phyloP scores from a whole-genome alignment of 2,797 vertebrate genomes.

The Pogoniulus pusillus region DNA sequence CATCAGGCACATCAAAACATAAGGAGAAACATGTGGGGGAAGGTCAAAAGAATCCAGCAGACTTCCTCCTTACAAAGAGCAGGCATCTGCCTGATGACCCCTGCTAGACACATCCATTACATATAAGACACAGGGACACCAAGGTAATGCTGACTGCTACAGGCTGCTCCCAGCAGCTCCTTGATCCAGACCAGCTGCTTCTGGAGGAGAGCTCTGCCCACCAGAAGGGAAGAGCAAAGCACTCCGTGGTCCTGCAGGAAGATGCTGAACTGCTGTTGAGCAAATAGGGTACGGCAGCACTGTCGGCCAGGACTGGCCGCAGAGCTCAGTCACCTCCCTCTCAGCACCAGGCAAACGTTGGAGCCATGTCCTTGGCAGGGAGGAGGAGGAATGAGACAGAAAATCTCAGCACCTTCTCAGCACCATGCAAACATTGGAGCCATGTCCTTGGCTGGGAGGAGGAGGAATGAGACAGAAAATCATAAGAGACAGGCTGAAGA shows the following conservation, averaged over 20 bases:
- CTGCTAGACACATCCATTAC: not conserved
- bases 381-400: slow-evolving; percentile 31
- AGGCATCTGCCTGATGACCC: accelerated
- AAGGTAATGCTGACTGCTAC: not conserved
- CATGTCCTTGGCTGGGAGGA: slow-evolving; percentile 31
- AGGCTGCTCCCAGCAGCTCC: not conserved
- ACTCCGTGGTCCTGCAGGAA: not conserved
- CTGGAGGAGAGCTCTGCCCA: not conserved
- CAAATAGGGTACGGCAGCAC: accelerated
- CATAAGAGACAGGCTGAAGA: not conserved
- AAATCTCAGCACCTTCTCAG: slow-evolving; percentile 10
- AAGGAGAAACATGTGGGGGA: not conserved
- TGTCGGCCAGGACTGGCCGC: accelerated
- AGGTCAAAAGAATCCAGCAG: not conserved
- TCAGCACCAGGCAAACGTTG: not conserved
- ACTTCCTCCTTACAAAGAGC: not conserved
- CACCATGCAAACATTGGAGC: not conserved
- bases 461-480: slow-evolving; percentile 46
- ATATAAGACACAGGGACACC: accelerated
- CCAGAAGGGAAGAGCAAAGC: not conserved
- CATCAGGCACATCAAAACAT: not conserved
- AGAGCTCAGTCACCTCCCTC: not conserved
- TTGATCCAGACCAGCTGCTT: not conserved
- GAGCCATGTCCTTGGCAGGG: slow-evolving; percentile 30
- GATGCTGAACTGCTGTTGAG: not conserved